Evolutionary conservation across 2,888 invertebrate species (phyloP), one percentile per base, ranked within the genome.

Genomic region (Drosophila fungiperda): DNA sequence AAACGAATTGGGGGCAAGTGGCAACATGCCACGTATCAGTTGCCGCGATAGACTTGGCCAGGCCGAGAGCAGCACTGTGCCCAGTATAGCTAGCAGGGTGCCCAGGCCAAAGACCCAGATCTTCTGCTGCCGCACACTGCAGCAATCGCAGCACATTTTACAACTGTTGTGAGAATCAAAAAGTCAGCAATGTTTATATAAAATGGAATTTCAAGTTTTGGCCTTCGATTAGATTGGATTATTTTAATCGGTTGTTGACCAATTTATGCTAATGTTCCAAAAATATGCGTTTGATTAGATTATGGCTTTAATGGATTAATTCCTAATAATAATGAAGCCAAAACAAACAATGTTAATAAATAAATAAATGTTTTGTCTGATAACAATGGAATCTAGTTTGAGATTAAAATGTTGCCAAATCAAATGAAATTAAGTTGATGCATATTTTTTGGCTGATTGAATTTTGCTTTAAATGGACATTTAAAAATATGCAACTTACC

Each of bases 1-100:
- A 67, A 92, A 93, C 0, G 97, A 96, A 1, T 93, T 91, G 2
- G 94, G 93, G 1, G 95, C 93, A 42, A 97, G 90, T 1, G 94
- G 93, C 87, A 97, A 93, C 20, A 74, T 9, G 54, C 61, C 49
- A 20, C 77, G 66, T 3, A 92, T 53, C n/a, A 83, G 54, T 1
- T 68, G 65, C 0, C 76, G 65, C 2, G 82, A 85, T 6, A 92
- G 32, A 20, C 74, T 74, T 0, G 93, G 93, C 93, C 92, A 92
- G 32, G 89, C 73, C 17, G 90, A 45, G 17, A 90, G 80, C 1
- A 91, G 32, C 1, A 91, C 62, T 9, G 89, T 68, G 11, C 93
- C 93, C 0, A 90, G 7, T 0, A 83, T 42, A 0, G 80, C 17
- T 1, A 90, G 54, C 1, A 91, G 15, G 3, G 73, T 54, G 7